These are phyloP conservation scores for Oligia latruncula DNA, from an alignment of 2,888 invertebrate species.

Conservation along the genomic window DNA sequence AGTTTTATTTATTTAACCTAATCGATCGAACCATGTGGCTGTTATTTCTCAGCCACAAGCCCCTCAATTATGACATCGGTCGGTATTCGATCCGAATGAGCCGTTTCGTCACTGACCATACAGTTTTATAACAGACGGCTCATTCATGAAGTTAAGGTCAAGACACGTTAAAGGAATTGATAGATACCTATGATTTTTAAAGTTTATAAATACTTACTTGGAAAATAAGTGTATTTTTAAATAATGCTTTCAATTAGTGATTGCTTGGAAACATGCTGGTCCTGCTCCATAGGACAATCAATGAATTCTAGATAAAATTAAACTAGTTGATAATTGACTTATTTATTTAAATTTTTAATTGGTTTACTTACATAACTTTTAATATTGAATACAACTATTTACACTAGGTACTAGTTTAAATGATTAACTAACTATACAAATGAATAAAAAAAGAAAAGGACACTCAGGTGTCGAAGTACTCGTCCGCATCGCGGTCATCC, in stretches of 20 bases:
- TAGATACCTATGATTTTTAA: background rate
- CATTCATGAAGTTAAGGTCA: constrained; percentile 57
- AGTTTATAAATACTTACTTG: background rate
- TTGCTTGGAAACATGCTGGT: background rate
- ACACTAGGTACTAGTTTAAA: too few species aligned
- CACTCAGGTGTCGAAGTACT: background rate
- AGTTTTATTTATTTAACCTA: too few species aligned
- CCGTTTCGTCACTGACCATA: constrained; percentile 35
- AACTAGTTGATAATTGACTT: background rate
- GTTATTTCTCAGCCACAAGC: too few species aligned
- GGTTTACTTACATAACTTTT: too few species aligned
- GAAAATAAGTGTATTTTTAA: background rate
- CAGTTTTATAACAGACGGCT: constrained; percentile 40
- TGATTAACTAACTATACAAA: too few species aligned
- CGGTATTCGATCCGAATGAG: constrained; percentile 45
- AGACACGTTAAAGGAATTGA: background rate
- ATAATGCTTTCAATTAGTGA: background rate
- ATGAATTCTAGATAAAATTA: background rate
- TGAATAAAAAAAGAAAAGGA: background rate
- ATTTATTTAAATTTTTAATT: too few species aligned
- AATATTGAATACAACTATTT: too few species aligned
- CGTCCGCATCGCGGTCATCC: background rate
- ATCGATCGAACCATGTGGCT: too few species aligned
- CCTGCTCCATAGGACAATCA: background rate
- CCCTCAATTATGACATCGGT: constrained; percentile 37